These are phyloP conservation scores for Pelobates fuscus DNA, from an alignment of 2,113 vertebrate species.

Conservation along the genomic window DNA sequence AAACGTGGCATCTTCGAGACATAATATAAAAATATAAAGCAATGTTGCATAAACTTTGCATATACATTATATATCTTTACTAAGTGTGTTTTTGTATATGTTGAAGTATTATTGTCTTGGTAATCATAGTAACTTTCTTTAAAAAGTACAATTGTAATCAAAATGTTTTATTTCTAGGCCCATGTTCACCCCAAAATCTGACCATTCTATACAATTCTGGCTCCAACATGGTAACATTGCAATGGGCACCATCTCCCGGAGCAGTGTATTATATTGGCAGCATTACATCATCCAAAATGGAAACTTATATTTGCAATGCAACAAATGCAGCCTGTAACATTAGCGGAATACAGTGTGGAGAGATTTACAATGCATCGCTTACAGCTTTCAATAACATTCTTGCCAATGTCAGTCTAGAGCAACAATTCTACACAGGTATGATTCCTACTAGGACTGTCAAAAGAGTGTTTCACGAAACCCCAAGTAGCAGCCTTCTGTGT, in stretches of 20 bases:
- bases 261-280: neutral
- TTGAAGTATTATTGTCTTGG: too few species aligned
- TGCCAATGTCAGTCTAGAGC: slow-evolving; percentile 15
- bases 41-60: too few species aligned
- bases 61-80: too few species aligned
- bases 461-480: too few species aligned
- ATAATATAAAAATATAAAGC: too few species aligned
- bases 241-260: neutral
- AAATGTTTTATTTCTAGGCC: slow-evolving; percentile 14
- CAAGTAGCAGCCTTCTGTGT: too few species aligned
- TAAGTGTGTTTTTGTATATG: too few species aligned
- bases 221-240: slow-evolving; percentile 58
- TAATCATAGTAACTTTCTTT: too few species aligned
- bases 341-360: slow-evolving; percentile 63
- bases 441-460: neutral
- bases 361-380: slow-evolving; percentile 63
- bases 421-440: slow-evolving; percentile 9
- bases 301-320: slow-evolving; percentile 55
- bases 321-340: slow-evolving; percentile 56
- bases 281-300: slow-evolving; percentile 27
- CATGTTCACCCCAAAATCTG: slow-evolving; percentile 24
- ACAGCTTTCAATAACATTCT: slow-evolving; percentile 25
- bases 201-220: slow-evolving; percentile 53
- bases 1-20: too few species aligned
- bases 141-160: too few species aligned